These are phyloP conservation scores for Atherix ibis DNA, from an alignment of 2,888 invertebrate genomes.

Conservation along the genomic window DNA sequence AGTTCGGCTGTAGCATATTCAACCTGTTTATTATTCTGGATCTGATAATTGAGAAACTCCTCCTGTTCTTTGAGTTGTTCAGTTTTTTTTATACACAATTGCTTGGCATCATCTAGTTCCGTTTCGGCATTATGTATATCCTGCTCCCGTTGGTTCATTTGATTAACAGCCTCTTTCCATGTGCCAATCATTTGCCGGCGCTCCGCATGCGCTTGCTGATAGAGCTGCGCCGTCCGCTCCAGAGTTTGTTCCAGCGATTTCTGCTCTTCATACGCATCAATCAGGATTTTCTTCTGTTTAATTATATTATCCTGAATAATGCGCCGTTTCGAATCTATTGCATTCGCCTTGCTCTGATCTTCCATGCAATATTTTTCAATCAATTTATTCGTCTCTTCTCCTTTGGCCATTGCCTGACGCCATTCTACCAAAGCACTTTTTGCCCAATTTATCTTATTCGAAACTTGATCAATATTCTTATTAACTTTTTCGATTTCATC, in stretches of 20 bases:
- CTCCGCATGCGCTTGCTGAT: conserved; percentile 44
- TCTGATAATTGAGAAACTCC: conserved; percentile 35
- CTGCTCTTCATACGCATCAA: conserved; percentile 35
- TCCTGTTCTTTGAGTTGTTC: conserved; percentile 33
- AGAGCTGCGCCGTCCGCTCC: conserved; percentile 36
- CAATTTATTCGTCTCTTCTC: conserved; percentile 51
- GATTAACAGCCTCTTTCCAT: conserved; percentile 55
- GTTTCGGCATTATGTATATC: conserved; percentile 43
- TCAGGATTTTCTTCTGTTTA: conserved; percentile 32
- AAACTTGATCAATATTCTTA: conserved; percentile 45
- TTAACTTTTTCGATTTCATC: conserved; percentile 38
- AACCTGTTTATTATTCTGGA: conserved; percentile 36
- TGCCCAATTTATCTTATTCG: conserved; percentile 49
- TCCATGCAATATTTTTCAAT: conserved; percentile 55
- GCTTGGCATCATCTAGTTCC: conserved; percentile 19
- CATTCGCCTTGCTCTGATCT: conserved; percentile 50
- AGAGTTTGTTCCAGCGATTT: conserved; percentile 39
- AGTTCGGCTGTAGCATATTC: conserved; percentile 30
- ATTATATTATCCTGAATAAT: conserved; percentile 35
- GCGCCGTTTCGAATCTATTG: conserved; percentile 39
- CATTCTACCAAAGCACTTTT: conserved; percentile 46
- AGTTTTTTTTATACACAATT: conserved; percentile 18
- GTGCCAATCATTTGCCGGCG: conserved; percentile 50
- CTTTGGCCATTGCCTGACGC: conserved; percentile 52
- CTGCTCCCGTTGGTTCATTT: conserved; percentile 50